Evolutionary conservation across 2,888 invertebrate species (phyloP), one percentile per base, ranked within the genome.

Genomic region (Ectobius pallidus): DNA sequence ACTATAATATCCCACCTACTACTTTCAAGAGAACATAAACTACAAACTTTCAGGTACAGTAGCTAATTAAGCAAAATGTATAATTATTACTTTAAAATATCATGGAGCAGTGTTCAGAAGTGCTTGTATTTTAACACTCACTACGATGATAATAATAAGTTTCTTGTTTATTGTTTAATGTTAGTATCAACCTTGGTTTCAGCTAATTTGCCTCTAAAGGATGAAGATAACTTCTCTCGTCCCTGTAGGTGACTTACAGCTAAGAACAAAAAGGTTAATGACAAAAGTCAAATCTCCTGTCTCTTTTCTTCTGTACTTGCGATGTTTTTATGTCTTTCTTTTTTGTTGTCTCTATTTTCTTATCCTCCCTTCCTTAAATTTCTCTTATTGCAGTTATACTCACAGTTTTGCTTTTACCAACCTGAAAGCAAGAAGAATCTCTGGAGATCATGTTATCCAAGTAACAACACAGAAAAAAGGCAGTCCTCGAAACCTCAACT

Each of bases 221-320:
- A n/a, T 62, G 62, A 62, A 39, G 39, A 39, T 62, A 62, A 62
- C 39, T 62, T 34, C 34, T 22, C 22, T 11, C 1, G 3, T 18
- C 34, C 6, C 32, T 22, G 18, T 2, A 49, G 39, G 6, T 9
- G 6, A 22, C 18, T 49, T 20, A 49, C 49, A 11, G 22, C 18
- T 20, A 20, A n/a, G 18, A 49, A 3, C n/a, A n/a, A 22, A 49
- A 49, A 39, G 62, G 34, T 62, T 62, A 62, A 62, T 62, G 62
- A 39, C 62, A 18, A 18, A 62, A 62, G 39, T 62, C 39, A 49
- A 49, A 49, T 3, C 18, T 49, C 49, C n/a, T 49, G 20, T 49
- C 20, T 49, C 18, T 18, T n/a, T n/a, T n/a, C n/a, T n/a, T n/a
- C n/a, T n/a, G n/a, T n/a, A n/a, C n/a, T n/a, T n/a, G n/a, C n/a